phyloP scores from a whole-genome alignment of 2,113 vertebrate species.

The Leptocoma aspasia region DNA sequence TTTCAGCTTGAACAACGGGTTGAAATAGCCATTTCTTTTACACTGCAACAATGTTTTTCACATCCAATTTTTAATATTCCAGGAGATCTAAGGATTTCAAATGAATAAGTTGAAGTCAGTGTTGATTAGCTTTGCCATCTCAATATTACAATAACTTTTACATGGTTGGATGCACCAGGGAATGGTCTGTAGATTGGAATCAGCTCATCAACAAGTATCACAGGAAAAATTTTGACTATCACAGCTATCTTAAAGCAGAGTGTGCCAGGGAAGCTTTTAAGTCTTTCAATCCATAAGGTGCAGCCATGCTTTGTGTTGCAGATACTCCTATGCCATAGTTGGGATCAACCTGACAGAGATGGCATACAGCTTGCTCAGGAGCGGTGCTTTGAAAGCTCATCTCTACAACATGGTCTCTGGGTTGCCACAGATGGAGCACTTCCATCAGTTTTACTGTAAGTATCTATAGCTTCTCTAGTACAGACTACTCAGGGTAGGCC shows the following conservation, averaged over 20 bases:
- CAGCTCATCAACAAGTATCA: not conserved
- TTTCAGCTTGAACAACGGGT: not conserved
- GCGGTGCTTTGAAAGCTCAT: constrained; percentile 85
- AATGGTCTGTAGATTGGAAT: not conserved
- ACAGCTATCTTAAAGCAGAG: not conserved
- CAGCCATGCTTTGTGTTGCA: constrained; percentile 60
- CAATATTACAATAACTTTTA: not conserved
- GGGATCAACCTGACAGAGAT: constrained; percentile 98
- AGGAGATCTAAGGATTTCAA: not conserved
- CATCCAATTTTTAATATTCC: not conserved
- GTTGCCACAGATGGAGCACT: constrained; percentile 81
- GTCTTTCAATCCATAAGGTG: fast-evolving
- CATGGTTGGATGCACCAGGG: not conserved
- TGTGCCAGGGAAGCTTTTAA: not conserved
- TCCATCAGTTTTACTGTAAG: constrained; percentile 97
- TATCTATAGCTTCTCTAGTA: not conserved
- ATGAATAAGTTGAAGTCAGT: not conserved
- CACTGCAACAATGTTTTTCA: not conserved
- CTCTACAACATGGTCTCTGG: constrained; percentile 88
- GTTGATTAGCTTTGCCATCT: not conserved
- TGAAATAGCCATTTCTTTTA: not conserved
- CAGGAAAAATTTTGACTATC: not conserved
- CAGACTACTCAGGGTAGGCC: not conserved
- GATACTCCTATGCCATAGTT: constrained; percentile 98
- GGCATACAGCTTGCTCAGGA: constrained; percentile 93